Evolutionary conservation across 2,888 invertebrate species (phyloP).

Genomic region (Phytoseiulus persimilis): DNA sequence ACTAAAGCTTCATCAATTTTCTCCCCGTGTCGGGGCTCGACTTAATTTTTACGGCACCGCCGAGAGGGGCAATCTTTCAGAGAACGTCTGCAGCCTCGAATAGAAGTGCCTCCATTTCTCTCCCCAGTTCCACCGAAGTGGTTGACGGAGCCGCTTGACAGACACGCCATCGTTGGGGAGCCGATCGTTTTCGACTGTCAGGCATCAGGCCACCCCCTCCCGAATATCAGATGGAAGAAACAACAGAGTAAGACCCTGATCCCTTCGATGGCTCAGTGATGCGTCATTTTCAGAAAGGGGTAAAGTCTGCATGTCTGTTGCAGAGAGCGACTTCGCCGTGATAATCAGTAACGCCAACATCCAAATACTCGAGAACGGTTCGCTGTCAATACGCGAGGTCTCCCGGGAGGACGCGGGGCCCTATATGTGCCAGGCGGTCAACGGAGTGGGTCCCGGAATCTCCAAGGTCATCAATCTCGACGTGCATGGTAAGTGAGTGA

Average conservation of each 20-base stretch:
- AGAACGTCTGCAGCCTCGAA: not conserved
- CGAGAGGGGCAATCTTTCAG: too few relatives aligned
- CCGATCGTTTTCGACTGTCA: conserved; percentile 47
- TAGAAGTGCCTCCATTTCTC: not conserved
- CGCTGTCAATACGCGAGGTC: conserved; percentile 49
- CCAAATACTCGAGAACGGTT: conserved; percentile 50
- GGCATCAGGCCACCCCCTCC: conserved; percentile 48
- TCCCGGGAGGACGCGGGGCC: conserved; percentile 49
- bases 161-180: conserved; percentile 49
- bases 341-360: conserved; percentile 48
- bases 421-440: conserved; percentile 52
- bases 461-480: conserved; percentile 51
- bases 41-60: too few relatives aligned
- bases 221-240: conserved; percentile 47
- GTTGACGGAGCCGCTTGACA: conserved; percentile 50
- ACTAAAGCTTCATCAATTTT: too few relatives aligned
- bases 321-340: conserved; percentile 43
- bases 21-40: too few relatives aligned
- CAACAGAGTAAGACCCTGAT: conserved; percentile 40
- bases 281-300: not conserved
- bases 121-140: conserved; percentile 50
- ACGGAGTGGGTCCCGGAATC: conserved; percentile 50
- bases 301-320: not conserved
- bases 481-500: conserved; percentile 49
- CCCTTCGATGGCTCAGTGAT: not conserved